phyloP scores from a whole-genome alignment of 2,797 vertebrate genomes.

The Thunnus albacares region DNA sequence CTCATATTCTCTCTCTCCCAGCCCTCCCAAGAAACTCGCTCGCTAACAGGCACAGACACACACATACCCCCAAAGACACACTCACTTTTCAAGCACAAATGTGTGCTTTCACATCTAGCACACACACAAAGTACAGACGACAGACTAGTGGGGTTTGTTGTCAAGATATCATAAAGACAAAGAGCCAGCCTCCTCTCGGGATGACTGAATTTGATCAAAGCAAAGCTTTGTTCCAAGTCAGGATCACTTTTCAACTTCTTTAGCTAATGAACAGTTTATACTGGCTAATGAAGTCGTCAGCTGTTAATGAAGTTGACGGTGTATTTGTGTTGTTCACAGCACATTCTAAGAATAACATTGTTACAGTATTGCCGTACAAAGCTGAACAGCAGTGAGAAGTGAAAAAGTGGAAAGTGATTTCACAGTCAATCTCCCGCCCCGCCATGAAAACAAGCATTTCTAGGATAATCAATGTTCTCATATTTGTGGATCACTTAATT shows the following conservation, averaged over 20 bases:
- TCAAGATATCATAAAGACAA: slow-evolving; percentile 76
- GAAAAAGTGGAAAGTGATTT: slow-evolving; percentile 44
- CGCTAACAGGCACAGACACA: slow-evolving; percentile 40
- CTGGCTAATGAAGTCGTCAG: slow-evolving; percentile 72
- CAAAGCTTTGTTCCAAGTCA: slow-evolving; percentile 78
- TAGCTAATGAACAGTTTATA: slow-evolving; percentile 76
- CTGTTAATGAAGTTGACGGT: slow-evolving; percentile 63
- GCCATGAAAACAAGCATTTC: slow-evolving; percentile 42
- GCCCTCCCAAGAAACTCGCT: slow-evolving; percentile 47
- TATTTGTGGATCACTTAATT: slow-evolving; percentile 64
- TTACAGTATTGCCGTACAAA: slow-evolving; percentile 25
- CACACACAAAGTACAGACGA: slow-evolving; percentile 58
- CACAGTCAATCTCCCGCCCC: slow-evolving; percentile 36
- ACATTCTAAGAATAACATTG: slow-evolving; percentile 59
- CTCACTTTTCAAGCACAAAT: slow-evolving; percentile 56
- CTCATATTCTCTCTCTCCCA: slow-evolving; percentile 39
- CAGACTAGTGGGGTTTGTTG: slow-evolving; percentile 72
- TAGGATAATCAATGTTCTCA: slow-evolving; percentile 63
- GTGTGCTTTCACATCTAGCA: slow-evolving; percentile 45
- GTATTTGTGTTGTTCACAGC: slow-evolving; percentile 70
- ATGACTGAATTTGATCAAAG: slow-evolving; percentile 78
- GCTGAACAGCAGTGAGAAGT: slow-evolving; percentile 12
- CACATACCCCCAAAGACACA: slow-evolving; percentile 43
- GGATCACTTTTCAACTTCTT: slow-evolving; percentile 75
- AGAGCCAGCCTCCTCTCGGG: slow-evolving; percentile 69